Base-by-base conservation (phyloP, 2,797 vertebrate genomes). In the Parambassis ranga region DNA sequence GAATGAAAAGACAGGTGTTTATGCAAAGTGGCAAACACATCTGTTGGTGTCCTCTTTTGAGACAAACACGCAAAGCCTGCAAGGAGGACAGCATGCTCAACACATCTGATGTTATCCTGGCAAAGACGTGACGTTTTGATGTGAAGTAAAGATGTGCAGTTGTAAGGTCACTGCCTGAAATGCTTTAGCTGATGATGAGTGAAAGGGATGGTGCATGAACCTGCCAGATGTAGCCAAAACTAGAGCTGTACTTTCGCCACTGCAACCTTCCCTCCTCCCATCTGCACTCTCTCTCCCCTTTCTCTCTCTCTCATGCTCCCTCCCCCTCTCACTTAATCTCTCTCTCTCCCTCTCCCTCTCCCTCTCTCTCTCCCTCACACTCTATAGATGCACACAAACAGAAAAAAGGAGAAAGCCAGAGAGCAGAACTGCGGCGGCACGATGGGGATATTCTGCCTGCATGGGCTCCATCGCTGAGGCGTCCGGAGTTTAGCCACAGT, bases 361-460 rank as follows among this genome's bases (percentile, higher is more conserved):
- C 23, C 60, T 33, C 56, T 16, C 24, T 27, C 46, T 46, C 51
- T 57, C 63, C 19, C 57, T 22, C 57, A 27, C 79, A 39, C 36
- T 24, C 68, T 19, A 64, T 62, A 43, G 64, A 65, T n/a, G 33
- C 71, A 63, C 77, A 53, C 80, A 78, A 42, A 52, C 79, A 78
- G 77, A 38, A 76, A 49, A 67, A 53, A 66, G 64, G 69, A 80
- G 79, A 79, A 79, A 80, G 70, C 77, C 74, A 47, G 75, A 74
- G 78, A 61, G 49, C 74, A 79, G 77, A 75, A 86, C 79, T 75
- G 82, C 84, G 26, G 78, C 78, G 73, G 81, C 81, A 84, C 67
- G 63, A 90, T 90, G 91, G 88, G 86, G 87, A 90, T 90, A 89
- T 89, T 86, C 82, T 79, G 85, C 75, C 76, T 82, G 82, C 82